phyloP scores from a whole-genome alignment of 2,797 vertebrate genomes.

The Tachyglossus aculeatus region DNA sequence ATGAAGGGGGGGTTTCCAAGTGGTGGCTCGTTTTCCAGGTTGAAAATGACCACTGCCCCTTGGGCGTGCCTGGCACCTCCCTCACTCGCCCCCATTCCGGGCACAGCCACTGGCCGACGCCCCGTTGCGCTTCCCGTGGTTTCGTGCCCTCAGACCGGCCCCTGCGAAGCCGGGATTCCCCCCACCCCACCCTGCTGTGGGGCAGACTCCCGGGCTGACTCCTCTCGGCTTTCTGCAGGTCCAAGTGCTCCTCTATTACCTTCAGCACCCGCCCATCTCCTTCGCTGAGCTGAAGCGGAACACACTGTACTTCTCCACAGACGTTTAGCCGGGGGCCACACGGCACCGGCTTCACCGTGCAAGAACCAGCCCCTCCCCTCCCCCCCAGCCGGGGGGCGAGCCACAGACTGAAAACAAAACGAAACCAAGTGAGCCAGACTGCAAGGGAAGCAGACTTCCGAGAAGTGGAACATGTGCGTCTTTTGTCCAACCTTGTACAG shows the following conservation, averaged over 20 bases:
- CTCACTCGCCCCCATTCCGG: no score
- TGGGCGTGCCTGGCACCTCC: no score
- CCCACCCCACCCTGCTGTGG: not conserved
- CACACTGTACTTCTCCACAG: slow-evolving; percentile 96
- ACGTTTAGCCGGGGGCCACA: slow-evolving; percentile 82
- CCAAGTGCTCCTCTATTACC: slow-evolving; percentile 97
- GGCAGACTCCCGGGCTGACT: no score
- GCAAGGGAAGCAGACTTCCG: slow-evolving; percentile 36
- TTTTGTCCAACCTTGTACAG: slow-evolving; percentile 68
- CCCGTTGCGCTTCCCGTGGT: not conserved
- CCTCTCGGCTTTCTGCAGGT: slow-evolving; percentile 77
- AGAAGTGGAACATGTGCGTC: slow-evolving; percentile 59
- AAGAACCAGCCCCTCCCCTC: slow-evolving; percentile 49
- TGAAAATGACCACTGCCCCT: not conserved
- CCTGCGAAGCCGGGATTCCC: not conserved
- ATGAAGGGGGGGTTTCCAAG: no score
- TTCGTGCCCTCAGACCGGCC: not conserved
- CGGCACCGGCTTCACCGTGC: not conserved
- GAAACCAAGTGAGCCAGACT: slow-evolving; percentile 31
- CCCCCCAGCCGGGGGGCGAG: slow-evolving; percentile 34
- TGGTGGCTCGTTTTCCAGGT: no score
- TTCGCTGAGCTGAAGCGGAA: slow-evolving; percentile 95
- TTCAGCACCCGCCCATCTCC: slow-evolving; percentile 95
- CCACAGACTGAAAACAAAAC: slow-evolving; percentile 21
- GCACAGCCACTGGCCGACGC: not conserved